Conservation (phyloP, 2,888 invertebrate species). For the Tinea semifulvella region DNA sequence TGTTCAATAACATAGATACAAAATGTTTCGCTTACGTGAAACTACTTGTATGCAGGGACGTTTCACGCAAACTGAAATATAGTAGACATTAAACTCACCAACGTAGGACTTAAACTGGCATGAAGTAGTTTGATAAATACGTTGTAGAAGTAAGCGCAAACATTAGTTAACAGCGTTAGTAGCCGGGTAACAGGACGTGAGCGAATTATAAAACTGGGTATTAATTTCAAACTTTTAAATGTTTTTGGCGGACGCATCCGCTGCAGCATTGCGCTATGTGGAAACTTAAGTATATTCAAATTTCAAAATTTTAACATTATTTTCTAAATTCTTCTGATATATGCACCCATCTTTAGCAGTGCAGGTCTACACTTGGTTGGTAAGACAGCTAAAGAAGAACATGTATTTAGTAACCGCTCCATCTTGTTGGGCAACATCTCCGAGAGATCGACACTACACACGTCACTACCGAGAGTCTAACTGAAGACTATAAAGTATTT, state of each 20-base stretch:
- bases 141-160: conserved; percentile 1
- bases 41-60: background rate
- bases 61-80: background rate
- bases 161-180: conserved; percentile 13
- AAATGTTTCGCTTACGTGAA: conserved; percentile 1
- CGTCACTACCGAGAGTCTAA: too few species aligned
- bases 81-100: conserved; percentile 2
- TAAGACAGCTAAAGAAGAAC: too few species aligned
- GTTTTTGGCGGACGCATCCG: conserved; percentile 1
- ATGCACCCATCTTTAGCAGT: too few species aligned
- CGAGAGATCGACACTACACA: too few species aligned
- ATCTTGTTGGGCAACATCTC: too few species aligned
- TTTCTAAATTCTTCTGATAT: too few species aligned
- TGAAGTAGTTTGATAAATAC: conserved; percentile 11
- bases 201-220: conserved; percentile 43
- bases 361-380: too few species aligned
- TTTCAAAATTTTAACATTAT: too few species aligned
- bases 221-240: conserved; percentile 43
- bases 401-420: too few species aligned
- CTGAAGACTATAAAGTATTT: too few species aligned
- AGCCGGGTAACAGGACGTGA: conserved; percentile 19
- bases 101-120: conserved; percentile 4
- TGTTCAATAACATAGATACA: background rate
- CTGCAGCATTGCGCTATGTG: background rate
- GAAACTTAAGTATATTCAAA: too few species aligned